Conservation (phyloP, 1,140 invertebrate species). For the Armadillidium nasatum region DNA sequence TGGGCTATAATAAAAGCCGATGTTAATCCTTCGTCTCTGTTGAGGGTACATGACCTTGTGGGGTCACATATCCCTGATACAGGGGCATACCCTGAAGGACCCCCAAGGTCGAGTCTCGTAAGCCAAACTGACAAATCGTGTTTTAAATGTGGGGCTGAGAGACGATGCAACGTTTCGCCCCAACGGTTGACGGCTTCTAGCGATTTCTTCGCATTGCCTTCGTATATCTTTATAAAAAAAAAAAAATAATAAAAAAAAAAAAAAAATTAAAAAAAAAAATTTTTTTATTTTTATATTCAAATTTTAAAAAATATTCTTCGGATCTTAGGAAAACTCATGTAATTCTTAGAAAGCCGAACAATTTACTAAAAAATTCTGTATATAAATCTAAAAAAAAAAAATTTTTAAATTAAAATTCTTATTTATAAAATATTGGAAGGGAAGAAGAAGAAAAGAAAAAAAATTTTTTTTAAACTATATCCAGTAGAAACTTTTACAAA, state of each 20-base stretch:
- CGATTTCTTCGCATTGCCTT: conserved; percentile 64
- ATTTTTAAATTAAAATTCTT: too few relatives aligned
- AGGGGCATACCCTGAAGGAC: conserved; percentile 73
- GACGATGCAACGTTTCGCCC: conserved; percentile 56
- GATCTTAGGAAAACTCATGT: not conserved
- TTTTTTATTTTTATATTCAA: not conserved
- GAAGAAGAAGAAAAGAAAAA: too few relatives aligned
- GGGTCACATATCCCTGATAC: conserved; percentile 69
- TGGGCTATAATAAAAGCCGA: conserved; percentile 77
- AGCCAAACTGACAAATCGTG: conserved; percentile 71
- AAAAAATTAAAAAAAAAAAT: not conserved
- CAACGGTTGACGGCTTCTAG: conserved; percentile 70
- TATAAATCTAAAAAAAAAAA: too few relatives aligned
- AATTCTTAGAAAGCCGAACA: too few relatives aligned
- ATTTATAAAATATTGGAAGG: too few relatives aligned
- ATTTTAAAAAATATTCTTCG: not conserved
- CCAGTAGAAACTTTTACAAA: too few relatives aligned
- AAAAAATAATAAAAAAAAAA: not conserved
- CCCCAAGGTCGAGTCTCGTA: conserved; percentile 65
- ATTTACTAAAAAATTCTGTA: too few relatives aligned
- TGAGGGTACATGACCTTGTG: conserved; percentile 66
- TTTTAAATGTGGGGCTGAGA: conserved; percentile 52
- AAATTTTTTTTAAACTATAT: too few relatives aligned
- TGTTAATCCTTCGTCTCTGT: conserved; percentile 70
- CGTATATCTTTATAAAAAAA: conserved; percentile 56